phyloP scores from a whole-genome alignment of 92 coral and sea anemone genomes.

The Actinostola sp. region DNA sequence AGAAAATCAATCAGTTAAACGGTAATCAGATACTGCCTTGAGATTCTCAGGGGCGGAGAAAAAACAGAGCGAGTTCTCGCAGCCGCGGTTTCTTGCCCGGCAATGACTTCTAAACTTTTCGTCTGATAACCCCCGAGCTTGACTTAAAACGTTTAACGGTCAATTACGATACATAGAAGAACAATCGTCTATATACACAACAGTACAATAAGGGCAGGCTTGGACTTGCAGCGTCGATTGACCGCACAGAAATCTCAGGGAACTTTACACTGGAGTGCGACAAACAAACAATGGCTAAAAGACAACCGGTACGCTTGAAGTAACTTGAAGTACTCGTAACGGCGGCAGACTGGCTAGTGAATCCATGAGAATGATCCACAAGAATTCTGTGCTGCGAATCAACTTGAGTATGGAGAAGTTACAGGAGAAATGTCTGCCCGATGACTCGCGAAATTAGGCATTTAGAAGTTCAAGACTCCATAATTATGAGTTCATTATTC shows the following conservation, averaged over 20 bases:
- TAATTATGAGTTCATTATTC: too few species aligned
- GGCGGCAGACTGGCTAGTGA: conserved; percentile 4
- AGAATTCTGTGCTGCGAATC: background rate
- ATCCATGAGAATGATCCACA: background rate
- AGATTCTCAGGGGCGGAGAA: conserved; percentile 9
- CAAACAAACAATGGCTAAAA: conserved; percentile 6
- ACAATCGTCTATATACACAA: conserved; percentile 34
- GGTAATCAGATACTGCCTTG: background rate
- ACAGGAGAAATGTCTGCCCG: too few species aligned
- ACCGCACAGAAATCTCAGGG: conserved; percentile 7
- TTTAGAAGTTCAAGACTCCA: too few species aligned
- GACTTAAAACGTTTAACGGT: conserved; percentile 37
- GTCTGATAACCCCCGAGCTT: conserved; percentile 35
- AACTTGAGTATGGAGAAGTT: too few species aligned
- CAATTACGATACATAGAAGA: conserved; percentile 19
- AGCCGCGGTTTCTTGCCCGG: conserved; percentile 5
- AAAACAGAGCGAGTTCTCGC: background rate
- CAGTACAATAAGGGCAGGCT: conserved; percentile 18
- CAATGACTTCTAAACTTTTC: conserved; percentile 19
- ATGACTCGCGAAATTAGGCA: too few species aligned
- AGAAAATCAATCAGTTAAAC: background rate
- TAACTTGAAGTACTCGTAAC: background rate
- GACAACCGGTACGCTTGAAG: conserved; percentile 7
- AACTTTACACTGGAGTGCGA: background rate
- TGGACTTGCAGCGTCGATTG: background rate